Evolutionary conservation across 1,140 invertebrate species (phyloP).

Genomic region (Drosophila ironensis): DNA sequence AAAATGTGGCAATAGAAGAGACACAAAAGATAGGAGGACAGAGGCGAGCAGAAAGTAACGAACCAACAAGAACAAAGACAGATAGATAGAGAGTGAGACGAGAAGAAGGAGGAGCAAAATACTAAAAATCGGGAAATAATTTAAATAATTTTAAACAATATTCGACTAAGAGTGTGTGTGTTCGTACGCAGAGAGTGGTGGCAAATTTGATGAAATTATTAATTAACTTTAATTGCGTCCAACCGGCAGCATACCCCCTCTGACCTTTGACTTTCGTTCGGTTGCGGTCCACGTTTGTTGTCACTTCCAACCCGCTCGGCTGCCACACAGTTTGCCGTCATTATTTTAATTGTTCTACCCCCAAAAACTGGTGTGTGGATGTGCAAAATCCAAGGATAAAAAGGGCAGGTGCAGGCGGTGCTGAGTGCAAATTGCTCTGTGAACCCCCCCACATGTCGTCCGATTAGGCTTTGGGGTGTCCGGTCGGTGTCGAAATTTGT

Average conservation of each 20-base stretch:
- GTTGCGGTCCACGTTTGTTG: slow-evolving; percentile 30
- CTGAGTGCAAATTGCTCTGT: slow-evolving; percentile 48
- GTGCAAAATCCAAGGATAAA: slow-evolving; percentile 27
- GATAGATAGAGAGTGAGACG: slow-evolving; percentile 24
- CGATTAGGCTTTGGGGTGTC: not conserved
- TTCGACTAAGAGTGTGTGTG: slow-evolving; percentile 16
- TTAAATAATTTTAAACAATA: slow-evolving; percentile 18
- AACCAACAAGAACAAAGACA: slow-evolving; percentile 54
- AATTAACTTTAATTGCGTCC: slow-evolving; percentile 26
- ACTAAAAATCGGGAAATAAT: slow-evolving; percentile 30
- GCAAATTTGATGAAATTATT: slow-evolving; percentile 6
- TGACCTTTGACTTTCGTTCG: not conserved
- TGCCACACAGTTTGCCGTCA: slow-evolving; percentile 35
- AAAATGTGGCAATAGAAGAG: slow-evolving; percentile 82
- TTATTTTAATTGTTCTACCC: slow-evolving; percentile 65
- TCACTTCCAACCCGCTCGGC: not conserved
- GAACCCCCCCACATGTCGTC: slow-evolving; percentile 35
- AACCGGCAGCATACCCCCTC: not conserved
- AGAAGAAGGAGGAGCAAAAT: slow-evolving; percentile 37
- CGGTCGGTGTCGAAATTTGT: slow-evolving; percentile 1
- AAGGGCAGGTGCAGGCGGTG: slow-evolving; percentile 21
- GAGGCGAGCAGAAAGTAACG: slow-evolving; percentile 61
- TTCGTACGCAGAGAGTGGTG: slow-evolving; percentile 3
- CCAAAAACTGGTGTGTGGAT: slow-evolving; percentile 50
- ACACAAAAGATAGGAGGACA: slow-evolving; percentile 78